These are phyloP conservation scores for Mya arenaria DNA, from an alignment of 1,140 invertebrate species.

Conservation along the genomic window DNA sequence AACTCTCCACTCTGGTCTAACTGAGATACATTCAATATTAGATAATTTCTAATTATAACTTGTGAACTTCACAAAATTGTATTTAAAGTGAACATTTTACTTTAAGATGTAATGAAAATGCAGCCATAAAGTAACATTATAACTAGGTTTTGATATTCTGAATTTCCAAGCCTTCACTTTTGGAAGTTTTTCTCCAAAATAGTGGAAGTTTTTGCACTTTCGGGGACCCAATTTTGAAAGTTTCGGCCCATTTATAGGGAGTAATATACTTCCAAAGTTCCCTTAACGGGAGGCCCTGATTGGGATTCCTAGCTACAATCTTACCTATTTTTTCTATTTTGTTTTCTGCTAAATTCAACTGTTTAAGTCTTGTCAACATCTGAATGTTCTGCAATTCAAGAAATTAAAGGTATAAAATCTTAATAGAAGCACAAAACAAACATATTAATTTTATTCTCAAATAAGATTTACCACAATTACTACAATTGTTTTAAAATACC, in stretches of 20 bases:
- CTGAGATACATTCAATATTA: too few relatives aligned
- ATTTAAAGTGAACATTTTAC: too few relatives aligned
- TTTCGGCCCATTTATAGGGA: not conserved
- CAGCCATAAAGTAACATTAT: too few relatives aligned
- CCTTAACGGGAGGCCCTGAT: not conserved
- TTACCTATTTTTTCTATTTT: constrained; percentile 79
- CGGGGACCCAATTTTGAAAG: not conserved
- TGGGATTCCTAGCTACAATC: not conserved
- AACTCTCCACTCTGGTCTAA: too few relatives aligned
- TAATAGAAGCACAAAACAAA: too few relatives aligned
- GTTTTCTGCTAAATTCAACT: constrained; percentile 80
- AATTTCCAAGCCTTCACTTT: not conserved
- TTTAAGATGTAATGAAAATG: too few relatives aligned
- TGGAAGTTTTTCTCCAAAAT: not conserved
- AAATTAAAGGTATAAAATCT: not conserved
- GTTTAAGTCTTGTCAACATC: constrained; percentile 71
- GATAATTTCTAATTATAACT: too few relatives aligned
- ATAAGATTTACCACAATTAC: too few relatives aligned
- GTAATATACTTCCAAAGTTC: not conserved
- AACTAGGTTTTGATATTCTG: not conserved
- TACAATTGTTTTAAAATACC: not conserved
- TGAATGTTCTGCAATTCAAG: constrained; percentile 74
- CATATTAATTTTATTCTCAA: too few relatives aligned
- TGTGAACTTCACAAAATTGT: too few relatives aligned
- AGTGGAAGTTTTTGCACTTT: not conserved